phyloP scores from a whole-genome alignment of 2,888 invertebrate species.

The Blomia tropicalis region DNA sequence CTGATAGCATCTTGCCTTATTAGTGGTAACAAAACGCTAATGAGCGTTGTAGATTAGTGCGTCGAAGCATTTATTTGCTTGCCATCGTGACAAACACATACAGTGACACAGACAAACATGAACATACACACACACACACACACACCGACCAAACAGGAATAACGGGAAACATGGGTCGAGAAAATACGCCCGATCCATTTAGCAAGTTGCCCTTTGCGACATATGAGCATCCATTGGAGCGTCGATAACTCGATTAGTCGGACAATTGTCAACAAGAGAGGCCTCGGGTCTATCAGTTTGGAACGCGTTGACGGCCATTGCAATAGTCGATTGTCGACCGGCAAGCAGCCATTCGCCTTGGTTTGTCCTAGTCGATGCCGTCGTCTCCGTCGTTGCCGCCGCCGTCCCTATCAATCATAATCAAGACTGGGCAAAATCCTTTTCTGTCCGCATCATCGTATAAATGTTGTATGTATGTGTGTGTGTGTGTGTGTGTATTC shows the following conservation, averaged over 20 bases:
- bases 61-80: background rate
- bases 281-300: background rate
- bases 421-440: conserved; percentile 17
- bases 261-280: conserved; percentile 25
- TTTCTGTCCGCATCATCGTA: conserved; percentile 18
- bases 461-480: no score
- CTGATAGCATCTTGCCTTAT: background rate
- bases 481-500: background rate
- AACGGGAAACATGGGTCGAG: no score
- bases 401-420: conserved; percentile 26
- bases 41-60: background rate
- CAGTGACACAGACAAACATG: no score
- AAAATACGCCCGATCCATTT: background rate
- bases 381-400: no score
- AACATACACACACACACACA: no score
- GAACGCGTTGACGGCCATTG: no score
- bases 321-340: no score
- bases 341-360: no score
- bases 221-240: conserved; percentile 15
- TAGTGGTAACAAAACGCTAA: background rate
- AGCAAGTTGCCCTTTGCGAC: background rate
- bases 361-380: no score
- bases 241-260: conserved; percentile 26
- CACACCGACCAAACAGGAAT: no score
- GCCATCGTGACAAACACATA: no score